Evolutionary conservation across 2,113 vertebrate species (phyloP).

Genomic region (Callopanchax toddi): DNA sequence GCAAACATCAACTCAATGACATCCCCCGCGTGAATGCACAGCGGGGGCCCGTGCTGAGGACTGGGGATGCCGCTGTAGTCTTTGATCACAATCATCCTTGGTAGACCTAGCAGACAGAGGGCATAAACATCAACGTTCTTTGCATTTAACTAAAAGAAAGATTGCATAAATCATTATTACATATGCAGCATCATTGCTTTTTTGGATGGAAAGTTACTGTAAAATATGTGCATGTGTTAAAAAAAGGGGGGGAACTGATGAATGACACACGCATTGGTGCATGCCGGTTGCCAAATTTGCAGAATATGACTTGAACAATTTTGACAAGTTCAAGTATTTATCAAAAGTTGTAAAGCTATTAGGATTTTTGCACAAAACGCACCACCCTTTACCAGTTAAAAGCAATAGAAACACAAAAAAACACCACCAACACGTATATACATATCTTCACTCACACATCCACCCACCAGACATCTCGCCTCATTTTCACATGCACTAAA

Average conservation of each 20-base stretch:
- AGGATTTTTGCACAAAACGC: background rate
- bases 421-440: background rate
- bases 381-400: background rate
- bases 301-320: too few species aligned
- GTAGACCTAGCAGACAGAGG: constrained; percentile 81
- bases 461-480: background rate
- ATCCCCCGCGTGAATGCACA: constrained; percentile 88
- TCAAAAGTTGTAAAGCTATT: too few species aligned
- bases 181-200: too few species aligned
- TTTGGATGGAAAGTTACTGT: background rate
- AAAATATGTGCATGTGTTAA: too few species aligned
- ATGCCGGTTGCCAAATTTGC: too few species aligned
- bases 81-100: constrained; percentile 91
- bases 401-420: background rate
- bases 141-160: background rate
- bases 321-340: too few species aligned
- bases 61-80: constrained; percentile 86
- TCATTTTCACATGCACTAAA: background rate
- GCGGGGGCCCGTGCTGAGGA: constrained; percentile 82
- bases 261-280: too few species aligned
- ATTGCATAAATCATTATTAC: too few species aligned
- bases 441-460: background rate
- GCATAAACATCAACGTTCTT: constrained; percentile 20
- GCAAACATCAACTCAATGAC: constrained; percentile 89
- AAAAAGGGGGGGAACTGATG: too few species aligned